Percentiles rank a stretch among this genome's conserved stretches.
Evolutionary conservation across 2,113 vertebrate species (phyloP).

Genomic region (Holacanthus passer): DNA sequence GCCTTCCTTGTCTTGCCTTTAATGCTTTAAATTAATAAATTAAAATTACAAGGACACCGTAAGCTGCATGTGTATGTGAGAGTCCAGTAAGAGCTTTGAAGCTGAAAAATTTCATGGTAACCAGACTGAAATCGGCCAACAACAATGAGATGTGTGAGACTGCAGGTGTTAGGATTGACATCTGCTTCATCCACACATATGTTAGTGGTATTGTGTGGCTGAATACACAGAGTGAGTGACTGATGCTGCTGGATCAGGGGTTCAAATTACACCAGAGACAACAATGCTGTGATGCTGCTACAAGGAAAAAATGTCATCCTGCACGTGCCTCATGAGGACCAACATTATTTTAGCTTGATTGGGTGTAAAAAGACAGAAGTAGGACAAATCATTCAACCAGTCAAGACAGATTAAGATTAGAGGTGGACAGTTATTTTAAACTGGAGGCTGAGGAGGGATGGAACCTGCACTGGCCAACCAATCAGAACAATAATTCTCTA

Average conservation of each 20-base stretch:
- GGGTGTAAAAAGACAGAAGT: too few species aligned
- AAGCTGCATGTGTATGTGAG: background rate
- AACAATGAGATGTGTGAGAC: conserved; percentile 25
- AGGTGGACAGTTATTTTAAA: background rate
- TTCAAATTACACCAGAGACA: background rate
- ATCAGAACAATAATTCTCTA: background rate
- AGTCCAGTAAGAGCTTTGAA: conserved; percentile 43
- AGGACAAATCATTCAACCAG: too few species aligned
- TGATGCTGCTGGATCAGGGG: background rate
- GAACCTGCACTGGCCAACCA: background rate
- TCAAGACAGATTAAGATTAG: background rate
- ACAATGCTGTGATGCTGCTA: background rate
- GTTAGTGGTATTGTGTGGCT: background rate
- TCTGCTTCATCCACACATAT: conserved; percentile 4
- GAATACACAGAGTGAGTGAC: background rate
- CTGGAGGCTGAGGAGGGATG: background rate
- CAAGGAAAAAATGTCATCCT: background rate
- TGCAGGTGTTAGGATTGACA: conserved; percentile 38
- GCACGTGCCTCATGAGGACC: background rate
- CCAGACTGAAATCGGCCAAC: conserved; percentile 44
- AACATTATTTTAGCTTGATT: too few species aligned
- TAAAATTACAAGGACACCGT: background rate
- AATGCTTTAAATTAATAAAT: too few species aligned
- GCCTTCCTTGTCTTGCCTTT: too few species aligned
- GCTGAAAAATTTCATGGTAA: conserved; percentile 46